A percentile compares a stretch with the other conserved stretches of the same genome.
These are phyloP conservation scores for Plagiodera versicolora DNA, from an alignment of 2,888 invertebrate genomes.

Conservation along the genomic window DNA sequence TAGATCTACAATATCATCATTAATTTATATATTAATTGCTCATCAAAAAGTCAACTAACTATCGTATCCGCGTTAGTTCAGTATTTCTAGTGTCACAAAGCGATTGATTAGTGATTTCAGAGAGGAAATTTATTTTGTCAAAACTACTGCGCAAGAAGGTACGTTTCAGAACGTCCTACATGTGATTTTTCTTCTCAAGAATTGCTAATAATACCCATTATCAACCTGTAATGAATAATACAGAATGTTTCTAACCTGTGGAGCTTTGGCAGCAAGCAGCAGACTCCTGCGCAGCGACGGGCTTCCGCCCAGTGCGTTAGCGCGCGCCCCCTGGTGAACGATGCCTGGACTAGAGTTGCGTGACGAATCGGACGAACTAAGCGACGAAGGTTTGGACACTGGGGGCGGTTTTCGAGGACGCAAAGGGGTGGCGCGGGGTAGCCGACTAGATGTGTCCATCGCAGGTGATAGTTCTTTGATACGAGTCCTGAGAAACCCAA, in stretches of 20 bases:
- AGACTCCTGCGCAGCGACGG: slow-evolving; percentile 58
- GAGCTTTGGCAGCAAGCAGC: slow-evolving; percentile 57
- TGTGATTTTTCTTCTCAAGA: too few species aligned
- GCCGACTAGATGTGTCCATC: slow-evolving; percentile 49
- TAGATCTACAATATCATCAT: too few species aligned
- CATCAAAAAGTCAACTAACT: too few species aligned
- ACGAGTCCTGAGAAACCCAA: slow-evolving; percentile 58
- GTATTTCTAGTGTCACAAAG: too few species aligned
- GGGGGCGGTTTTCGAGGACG: slow-evolving; percentile 48
- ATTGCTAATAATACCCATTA: too few species aligned
- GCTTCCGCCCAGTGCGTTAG: slow-evolving; percentile 42
- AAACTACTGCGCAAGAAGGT: too few species aligned
- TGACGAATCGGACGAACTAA: slow-evolving; percentile 61
- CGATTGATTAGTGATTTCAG: too few species aligned
- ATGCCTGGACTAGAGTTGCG: slow-evolving; percentile 68
- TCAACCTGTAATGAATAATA: too few species aligned
- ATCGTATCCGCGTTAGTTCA: too few species aligned
- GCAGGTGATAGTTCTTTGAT: slow-evolving; percentile 64
- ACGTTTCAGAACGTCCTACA: too few species aligned
- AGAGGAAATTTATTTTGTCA: too few species aligned
- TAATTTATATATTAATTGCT: too few species aligned
- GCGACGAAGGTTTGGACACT: slow-evolving; percentile 43
- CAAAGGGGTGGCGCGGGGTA: slow-evolving; percentile 42
- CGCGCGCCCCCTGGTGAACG: slow-evolving; percentile 38
- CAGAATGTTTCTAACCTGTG: background rate